A percentile compares a stretch with the other conserved stretches of the same genome.
phyloP scores from a whole-genome alignment of 1,140 invertebrate genomes.

The Dinothrombium tinctorium region DNA sequence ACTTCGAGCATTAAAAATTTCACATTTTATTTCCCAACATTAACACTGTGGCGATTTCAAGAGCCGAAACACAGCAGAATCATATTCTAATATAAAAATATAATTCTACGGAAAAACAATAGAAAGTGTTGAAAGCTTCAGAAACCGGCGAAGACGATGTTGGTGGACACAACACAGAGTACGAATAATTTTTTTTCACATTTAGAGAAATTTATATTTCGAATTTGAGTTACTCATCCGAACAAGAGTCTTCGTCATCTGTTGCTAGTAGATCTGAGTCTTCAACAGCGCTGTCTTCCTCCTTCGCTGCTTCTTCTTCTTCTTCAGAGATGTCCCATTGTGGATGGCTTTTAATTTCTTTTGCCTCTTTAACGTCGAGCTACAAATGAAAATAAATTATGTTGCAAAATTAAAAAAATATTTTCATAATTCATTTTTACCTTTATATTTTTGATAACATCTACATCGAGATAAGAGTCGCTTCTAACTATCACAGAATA shows the following conservation, averaged over 20 bases:
- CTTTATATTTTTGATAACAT: conserved; percentile 72
- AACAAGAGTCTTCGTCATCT: conserved; percentile 12
- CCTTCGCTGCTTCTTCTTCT: conserved; percentile 45
- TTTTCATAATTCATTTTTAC: conserved; percentile 20
- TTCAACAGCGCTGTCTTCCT: conserved; percentile 24
- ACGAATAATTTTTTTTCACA: too few relatives aligned
- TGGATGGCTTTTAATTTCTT: conserved; percentile 67
- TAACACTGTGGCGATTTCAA: too few relatives aligned
- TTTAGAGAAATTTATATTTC: too few relatives aligned
- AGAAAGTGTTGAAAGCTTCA: too few relatives aligned
- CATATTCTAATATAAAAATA: too few relatives aligned
- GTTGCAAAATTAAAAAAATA: conserved; percentile 5
- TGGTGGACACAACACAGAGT: too few relatives aligned
- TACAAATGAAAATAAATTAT: conserved; percentile 19
- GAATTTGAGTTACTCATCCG: too few relatives aligned
- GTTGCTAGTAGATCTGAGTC: conserved; percentile 19
- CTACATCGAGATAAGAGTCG: conserved; percentile 75
- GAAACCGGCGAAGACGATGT: too few relatives aligned
- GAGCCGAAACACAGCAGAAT: too few relatives aligned
- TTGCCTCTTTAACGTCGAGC: conserved; percentile 84
- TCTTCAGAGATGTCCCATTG: conserved; percentile 90
- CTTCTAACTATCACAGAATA: conserved; percentile 79
- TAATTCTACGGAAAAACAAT: too few relatives aligned
- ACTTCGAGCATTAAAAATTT: too few relatives aligned
- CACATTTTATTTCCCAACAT: too few relatives aligned